Conservation (phyloP, 2,113 vertebrate genomes). For the Colossoma macropomum region DNA sequence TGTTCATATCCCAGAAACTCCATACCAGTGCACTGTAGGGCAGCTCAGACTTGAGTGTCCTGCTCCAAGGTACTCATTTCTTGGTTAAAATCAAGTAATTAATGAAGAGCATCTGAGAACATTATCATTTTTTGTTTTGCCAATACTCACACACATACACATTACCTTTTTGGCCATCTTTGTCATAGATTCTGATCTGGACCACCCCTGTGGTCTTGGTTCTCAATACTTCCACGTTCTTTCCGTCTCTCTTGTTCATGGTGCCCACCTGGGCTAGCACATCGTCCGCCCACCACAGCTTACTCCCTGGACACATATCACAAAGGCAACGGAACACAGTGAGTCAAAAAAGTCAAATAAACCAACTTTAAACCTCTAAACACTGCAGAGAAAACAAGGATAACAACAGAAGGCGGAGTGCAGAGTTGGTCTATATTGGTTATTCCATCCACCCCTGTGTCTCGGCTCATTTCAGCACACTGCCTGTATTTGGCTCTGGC, state of each 20-base stretch:
- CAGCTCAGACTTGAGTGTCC: no score
- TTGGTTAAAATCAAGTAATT: no score
- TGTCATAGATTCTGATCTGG: constrained; percentile 88
- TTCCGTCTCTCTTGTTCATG: constrained; percentile 85
- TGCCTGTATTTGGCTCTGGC: background rate
- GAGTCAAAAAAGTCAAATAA: background rate
- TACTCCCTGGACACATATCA: constrained; percentile 76
- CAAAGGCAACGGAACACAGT: background rate
- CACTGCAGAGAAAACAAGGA: background rate
- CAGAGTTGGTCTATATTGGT: background rate
- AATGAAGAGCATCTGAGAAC: no score
- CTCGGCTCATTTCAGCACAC: background rate
- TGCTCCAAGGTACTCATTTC: no score
- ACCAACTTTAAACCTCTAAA: no score
- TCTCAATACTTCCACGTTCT: constrained; percentile 77
- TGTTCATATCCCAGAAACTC: no score
- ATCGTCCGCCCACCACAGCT: constrained; percentile 90
- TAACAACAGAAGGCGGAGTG: background rate
- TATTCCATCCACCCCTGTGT: background rate
- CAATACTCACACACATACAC: background rate
- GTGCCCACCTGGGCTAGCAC: constrained; percentile 84
- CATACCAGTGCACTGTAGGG: no score
- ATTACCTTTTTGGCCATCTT: constrained; percentile 84
- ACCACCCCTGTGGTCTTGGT: constrained; percentile 87
- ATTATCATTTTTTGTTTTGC: background rate